phyloP scores from a whole-genome alignment of 92 coral and sea anemone species.

The Phenganax marumi region DNA sequence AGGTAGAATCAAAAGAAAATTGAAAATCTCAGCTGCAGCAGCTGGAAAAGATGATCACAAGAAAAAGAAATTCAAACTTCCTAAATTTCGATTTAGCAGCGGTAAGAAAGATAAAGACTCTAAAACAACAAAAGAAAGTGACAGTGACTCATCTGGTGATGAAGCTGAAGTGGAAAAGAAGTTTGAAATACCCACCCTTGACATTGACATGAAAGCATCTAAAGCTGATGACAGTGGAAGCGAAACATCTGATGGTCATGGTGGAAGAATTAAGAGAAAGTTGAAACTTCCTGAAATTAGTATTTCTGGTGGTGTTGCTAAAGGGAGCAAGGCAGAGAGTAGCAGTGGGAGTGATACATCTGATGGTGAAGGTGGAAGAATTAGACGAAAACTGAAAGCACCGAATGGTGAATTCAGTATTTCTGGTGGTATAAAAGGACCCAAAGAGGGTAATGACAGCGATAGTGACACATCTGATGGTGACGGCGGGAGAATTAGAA shows the following conservation, averaged over 20 bases:
- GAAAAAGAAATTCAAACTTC: slow-evolving; percentile 32
- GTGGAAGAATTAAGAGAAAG: slow-evolving; percentile 30
- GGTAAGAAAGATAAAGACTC: slow-evolving; percentile 8
- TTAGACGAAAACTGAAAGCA: slow-evolving; percentile 17
- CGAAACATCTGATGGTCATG: slow-evolving; percentile 36
- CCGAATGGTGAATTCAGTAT: not conserved
- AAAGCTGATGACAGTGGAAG: slow-evolving; percentile 28
- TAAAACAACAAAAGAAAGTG: not conserved
- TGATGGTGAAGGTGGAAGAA: slow-evolving; percentile 18
- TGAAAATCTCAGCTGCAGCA: slow-evolving; percentile 4
- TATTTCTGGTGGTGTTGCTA: slow-evolving; percentile 1
- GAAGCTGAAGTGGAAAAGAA: slow-evolving; percentile 11
- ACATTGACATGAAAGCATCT: slow-evolving; percentile 1
- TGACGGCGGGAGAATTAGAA: slow-evolving; percentile 22
- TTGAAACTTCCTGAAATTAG: slow-evolving; percentile 9
- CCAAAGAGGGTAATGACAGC: not conserved
- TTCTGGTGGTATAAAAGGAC: not conserved
- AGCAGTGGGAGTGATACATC: slow-evolving; percentile 22
- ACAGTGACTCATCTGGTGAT: not conserved
- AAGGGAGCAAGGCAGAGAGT: not conserved
- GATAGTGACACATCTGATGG: slow-evolving; percentile 28
- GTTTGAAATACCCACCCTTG: slow-evolving; percentile 15
- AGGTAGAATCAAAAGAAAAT: slow-evolving; percentile 22
- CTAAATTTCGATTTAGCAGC: slow-evolving; percentile 30
- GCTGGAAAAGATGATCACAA: not conserved